phyloP scores from a whole-genome alignment of 1,140 invertebrate species.

The Heliconius melpomene region DNA sequence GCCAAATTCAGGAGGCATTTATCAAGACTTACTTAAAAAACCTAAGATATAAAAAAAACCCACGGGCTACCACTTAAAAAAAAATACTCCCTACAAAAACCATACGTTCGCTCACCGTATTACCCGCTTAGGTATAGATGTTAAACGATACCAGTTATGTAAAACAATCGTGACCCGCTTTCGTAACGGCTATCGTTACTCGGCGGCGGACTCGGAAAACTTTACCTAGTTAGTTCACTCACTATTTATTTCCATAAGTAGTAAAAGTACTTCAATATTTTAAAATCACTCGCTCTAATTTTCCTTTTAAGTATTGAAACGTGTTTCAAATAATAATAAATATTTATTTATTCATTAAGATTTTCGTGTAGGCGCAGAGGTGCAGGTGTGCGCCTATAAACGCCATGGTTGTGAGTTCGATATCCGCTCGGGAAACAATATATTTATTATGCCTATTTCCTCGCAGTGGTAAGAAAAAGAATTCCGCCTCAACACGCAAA shows the following conservation, averaged over 20 bases:
- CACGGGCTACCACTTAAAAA: not conserved
- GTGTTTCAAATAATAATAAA: too few species aligned
- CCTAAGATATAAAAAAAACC: not conserved
- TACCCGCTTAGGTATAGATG: not conserved
- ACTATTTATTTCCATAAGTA: slow-evolving; percentile 27
- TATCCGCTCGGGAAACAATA: too few species aligned
- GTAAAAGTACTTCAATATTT: slow-evolving; percentile 18
- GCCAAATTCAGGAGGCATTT: too few species aligned
- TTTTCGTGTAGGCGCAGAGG: too few species aligned
- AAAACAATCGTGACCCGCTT: slow-evolving; percentile 44
- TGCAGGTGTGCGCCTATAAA: too few species aligned
- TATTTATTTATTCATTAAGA: too few species aligned
- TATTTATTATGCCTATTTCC: too few species aligned
- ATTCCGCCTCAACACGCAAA: too few species aligned
- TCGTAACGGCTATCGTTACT: slow-evolving; percentile 26
- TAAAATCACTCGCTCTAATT: slow-evolving; percentile 18
- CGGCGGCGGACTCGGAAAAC: slow-evolving; percentile 23
- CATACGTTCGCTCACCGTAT: not conserved
- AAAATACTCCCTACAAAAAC: not conserved
- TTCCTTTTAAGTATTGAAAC: not conserved
- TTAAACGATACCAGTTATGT: slow-evolving; percentile 42
- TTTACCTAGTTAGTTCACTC: slow-evolving; percentile 18
- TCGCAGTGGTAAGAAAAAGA: too few species aligned
- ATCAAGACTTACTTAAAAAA: too few species aligned
- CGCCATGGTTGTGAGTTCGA: too few species aligned